These are phyloP conservation scores for Calidris pugnax DNA, from an alignment of 2,113 vertebrate species.

Conservation along the genomic window DNA sequence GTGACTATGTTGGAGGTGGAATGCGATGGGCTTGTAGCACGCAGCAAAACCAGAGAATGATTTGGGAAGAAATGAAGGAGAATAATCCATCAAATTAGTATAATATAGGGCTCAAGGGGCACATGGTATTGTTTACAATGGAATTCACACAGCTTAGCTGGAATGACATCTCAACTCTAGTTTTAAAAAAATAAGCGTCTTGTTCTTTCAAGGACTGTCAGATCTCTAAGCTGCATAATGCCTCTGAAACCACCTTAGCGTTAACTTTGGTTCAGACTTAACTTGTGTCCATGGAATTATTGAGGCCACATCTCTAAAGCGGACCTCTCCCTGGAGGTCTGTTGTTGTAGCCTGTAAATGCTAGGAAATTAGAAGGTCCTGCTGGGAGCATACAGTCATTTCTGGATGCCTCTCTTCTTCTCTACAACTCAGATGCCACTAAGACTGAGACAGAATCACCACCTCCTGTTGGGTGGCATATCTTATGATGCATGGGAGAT, in stretches of 20 bases:
- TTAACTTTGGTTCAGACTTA: neutral
- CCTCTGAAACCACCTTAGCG: neutral
- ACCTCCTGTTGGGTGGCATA: constrained; percentile 45
- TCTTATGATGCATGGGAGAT: constrained; percentile 61
- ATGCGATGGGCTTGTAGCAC: neutral
- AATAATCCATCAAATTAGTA: neutral
- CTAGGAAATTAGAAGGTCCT: neutral
- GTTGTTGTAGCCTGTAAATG: neutral
- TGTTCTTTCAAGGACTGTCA: neutral
- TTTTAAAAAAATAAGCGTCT: neutral
- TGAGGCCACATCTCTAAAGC: neutral
- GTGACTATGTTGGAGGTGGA: neutral
- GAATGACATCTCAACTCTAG: neutral
- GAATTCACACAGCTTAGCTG: neutral
- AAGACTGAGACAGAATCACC: neutral
- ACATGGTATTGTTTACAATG: neutral
- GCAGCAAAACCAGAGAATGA: neutral
- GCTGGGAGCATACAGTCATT: neutral
- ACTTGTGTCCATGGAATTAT: neutral
- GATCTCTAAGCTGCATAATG: neutral
- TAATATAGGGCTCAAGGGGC: neutral
- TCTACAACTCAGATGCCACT: neutral
- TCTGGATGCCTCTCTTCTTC: neutral
- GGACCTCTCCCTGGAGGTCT: neutral
- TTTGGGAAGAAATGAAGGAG: neutral